These are phyloP conservation scores for Arvicanthis niloticus DNA, from an alignment of 2,113 vertebrate species.

Conservation along the genomic window DNA sequence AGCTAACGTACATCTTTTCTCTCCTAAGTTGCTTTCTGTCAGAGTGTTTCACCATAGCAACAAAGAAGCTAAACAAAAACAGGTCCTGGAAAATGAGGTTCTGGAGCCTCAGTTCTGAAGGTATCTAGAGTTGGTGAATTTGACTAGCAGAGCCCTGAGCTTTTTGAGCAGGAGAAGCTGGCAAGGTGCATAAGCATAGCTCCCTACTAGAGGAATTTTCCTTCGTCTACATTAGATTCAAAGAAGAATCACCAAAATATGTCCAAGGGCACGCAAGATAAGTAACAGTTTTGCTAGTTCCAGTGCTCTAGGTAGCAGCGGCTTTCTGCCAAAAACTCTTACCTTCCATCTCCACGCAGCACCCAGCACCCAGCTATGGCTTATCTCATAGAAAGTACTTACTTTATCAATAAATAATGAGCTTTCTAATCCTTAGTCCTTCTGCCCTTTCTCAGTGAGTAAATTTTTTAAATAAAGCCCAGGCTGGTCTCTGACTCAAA, in stretches of 20 bases:
- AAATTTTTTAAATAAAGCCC: not conserved
- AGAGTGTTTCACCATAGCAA: not conserved
- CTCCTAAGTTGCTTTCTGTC: not conserved
- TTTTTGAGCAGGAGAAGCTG: not conserved
- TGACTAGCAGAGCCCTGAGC: not conserved
- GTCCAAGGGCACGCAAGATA: not conserved
- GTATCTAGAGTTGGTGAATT: not conserved
- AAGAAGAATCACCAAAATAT: not conserved
- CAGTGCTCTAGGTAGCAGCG: too few species aligned
- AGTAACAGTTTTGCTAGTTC: not conserved
- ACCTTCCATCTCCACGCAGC: not conserved
- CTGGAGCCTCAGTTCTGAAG: not conserved
- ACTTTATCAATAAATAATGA: not conserved
- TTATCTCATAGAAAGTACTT: too few species aligned
- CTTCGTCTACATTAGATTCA: not conserved
- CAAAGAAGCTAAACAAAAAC: not conserved
- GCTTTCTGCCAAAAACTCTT: not conserved
- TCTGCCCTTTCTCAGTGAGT: not conserved
- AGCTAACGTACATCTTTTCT: not conserved
- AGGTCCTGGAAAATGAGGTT: not conserved
- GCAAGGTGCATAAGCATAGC: not conserved
- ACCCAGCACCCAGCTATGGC: not conserved
- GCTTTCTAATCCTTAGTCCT: not conserved
- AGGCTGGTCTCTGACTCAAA: not conserved
- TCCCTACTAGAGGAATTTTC: not conserved